Evolutionary conservation across 53 echinoderm and acorn worm genomes (phyloP).

Genomic region (Zoroaster sp.): DNA sequence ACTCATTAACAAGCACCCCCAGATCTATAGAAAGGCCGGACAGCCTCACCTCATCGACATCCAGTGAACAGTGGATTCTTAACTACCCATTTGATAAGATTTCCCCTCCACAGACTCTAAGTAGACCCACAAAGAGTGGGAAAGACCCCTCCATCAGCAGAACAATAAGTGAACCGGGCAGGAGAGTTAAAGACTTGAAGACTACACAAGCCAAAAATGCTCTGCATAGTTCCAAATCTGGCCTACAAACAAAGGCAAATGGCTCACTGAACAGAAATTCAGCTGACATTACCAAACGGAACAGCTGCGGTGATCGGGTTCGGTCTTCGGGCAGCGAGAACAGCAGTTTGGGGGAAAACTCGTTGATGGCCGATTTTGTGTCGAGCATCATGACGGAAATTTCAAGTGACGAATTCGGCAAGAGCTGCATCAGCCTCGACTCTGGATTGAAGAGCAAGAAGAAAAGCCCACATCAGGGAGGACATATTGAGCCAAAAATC

Average conservation of each 20-base stretch:
- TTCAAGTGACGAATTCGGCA: conserved; percentile 16
- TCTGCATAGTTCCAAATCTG: not conserved
- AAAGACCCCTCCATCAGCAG: conserved; percentile 41
- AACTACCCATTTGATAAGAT: conserved; percentile 67
- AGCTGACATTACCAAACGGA: not conserved
- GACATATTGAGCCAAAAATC: not conserved
- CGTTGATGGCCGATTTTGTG: conserved; percentile 83
- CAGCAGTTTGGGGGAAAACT: conserved; percentile 65
- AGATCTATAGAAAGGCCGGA: conserved; percentile 65
- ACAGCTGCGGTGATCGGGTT: conserved; percentile 13
- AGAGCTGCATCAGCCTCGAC: conserved; percentile 51
- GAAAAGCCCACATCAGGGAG: not conserved
- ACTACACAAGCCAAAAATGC: not conserved
- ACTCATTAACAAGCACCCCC: conserved; percentile 55
- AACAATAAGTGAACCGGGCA: conserved; percentile 11
- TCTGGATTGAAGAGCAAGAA: conserved; percentile 31
- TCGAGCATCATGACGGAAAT: conserved; percentile 76
- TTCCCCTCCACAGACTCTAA: conserved; percentile 5
- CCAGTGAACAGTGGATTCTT: conserved; percentile 84
- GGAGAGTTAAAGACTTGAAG: conserved; percentile 13
- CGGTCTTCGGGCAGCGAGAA: conserved; percentile 23
- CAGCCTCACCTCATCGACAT: conserved; percentile 76
- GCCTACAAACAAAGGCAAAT: not conserved
- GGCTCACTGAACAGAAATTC: conserved; percentile 22
- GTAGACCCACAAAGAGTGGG: conserved; percentile 10